Evolutionary conservation across 2,797 vertebrate species (phyloP).

Genomic region (Typhlichthys subterraneus): DNA sequence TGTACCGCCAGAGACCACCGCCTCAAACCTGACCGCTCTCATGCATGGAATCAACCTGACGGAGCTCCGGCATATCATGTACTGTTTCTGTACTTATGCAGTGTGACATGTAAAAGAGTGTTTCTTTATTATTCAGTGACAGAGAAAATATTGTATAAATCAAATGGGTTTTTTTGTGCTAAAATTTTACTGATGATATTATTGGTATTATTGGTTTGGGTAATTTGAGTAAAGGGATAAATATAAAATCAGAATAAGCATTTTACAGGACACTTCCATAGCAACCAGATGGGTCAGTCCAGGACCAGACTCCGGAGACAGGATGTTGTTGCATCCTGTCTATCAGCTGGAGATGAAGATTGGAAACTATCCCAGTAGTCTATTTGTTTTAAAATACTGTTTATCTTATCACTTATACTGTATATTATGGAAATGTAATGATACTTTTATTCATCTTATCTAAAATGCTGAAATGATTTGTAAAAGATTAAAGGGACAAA

Average conservation of each 20-base stretch:
- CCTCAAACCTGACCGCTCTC: conserved; percentile 39
- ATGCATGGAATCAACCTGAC: not conserved
- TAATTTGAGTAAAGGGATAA: not conserved
- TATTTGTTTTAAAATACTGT: not conserved
- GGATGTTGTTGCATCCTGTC: conserved; percentile 19
- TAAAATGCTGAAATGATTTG: not conserved
- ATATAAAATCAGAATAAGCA: not conserved
- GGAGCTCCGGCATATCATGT: not conserved
- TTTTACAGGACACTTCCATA: not conserved
- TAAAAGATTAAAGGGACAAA: not conserved
- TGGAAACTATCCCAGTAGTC: conserved; percentile 9
- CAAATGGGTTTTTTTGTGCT: too few relatives aligned
- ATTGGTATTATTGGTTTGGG: too few relatives aligned
- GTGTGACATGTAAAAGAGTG: not conserved
- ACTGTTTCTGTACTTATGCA: conserved; percentile 21
- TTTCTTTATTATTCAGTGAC: conserved; percentile 15
- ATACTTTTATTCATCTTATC: not conserved
- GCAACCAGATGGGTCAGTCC: conserved; percentile 7
- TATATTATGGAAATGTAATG: not conserved
- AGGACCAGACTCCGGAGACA: conserved; percentile 23
- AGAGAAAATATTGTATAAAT: not conserved
- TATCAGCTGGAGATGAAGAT: conserved; percentile 36
- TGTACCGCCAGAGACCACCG: conserved; percentile 64
- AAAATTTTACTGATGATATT: too few relatives aligned
- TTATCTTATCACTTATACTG: not conserved